Base-by-base conservation (phyloP, 2,113 vertebrate genomes). In the Sapajus apella region DNA sequence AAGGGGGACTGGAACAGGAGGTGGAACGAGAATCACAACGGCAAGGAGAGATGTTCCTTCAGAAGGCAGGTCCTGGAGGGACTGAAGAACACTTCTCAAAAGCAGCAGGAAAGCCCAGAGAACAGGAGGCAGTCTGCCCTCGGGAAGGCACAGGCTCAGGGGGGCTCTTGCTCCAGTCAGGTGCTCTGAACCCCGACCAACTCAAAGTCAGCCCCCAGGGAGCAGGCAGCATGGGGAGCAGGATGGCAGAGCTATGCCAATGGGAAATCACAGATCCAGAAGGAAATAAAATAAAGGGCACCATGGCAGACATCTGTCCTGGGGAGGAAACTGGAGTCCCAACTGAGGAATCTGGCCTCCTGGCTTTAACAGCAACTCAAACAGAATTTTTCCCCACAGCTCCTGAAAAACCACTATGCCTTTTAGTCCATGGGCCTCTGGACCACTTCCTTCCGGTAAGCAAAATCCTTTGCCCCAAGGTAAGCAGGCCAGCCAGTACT, bases 271-370 rank as follows among this genome's bases (percentile, higher is more conserved):
- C 94, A 50, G 97, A 98, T 3, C 97, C 96, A 25, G 2, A 18
- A 0, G 25, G 68, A 16, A 32, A 2, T 0, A 92, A 52, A 88
- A 18, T 91, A 84, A 40, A 97, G 66, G 98, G 95, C 90, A 84
- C 89, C 50, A 97, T 98, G 94, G 43, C 90, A 32, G 97, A 99
- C 1, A 81, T 99, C 47, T 99, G 98, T 21, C 97, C 98, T 0
- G 97, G 70, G 96, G 98, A 98, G 72, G 91, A 45, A 6, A 89
- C 3, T 2, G 13, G 21, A 85, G 81, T 37, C 0, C 16, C 80
- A 4, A 0, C 45, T 0, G 0, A 9, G 0, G 68, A 83, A 86
- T 0, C 0, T 1, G 94, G 40, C 18, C 72, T 25, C 50, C 12
- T 45, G 0, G 80, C 12, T 56, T 43, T 91, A 64, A 56, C 61